Conservation (phyloP, 2,797 vertebrate species). For the Peromyscus eremicus region DNA sequence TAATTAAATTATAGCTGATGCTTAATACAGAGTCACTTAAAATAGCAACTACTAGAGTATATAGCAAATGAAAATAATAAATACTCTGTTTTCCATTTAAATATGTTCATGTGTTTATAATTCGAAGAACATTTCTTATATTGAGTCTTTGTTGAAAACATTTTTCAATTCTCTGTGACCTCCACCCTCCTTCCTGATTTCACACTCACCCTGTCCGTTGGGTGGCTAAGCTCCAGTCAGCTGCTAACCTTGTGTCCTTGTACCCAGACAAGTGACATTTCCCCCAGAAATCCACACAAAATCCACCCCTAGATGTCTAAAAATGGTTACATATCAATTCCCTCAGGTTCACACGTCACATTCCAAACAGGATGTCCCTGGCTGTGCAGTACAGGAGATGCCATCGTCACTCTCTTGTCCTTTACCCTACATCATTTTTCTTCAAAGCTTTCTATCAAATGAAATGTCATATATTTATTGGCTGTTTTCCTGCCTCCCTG, state of each 20-base stretch:
- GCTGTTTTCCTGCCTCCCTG: not conserved
- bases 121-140: not conserved
- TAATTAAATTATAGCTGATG: not conserved
- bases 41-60: not conserved
- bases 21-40: not conserved
- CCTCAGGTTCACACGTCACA: not conserved
- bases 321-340: not conserved
- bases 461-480: not conserved
- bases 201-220: not conserved
- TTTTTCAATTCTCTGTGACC: not conserved
- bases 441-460: constrained; percentile 3
- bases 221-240: not conserved
- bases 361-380: not conserved
- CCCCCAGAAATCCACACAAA: not conserved
- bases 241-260: not conserved
- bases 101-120: not conserved
- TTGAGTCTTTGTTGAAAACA: not conserved
- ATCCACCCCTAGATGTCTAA: not conserved
- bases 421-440: not conserved
- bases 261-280: not conserved
- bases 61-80: constrained; percentile 12
- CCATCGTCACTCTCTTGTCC: not conserved
- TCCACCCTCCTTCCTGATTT: not conserved
- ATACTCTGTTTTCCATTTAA: not conserved
- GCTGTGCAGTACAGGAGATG: not conserved